phyloP scores from a whole-genome alignment of 2,113 vertebrate genomes.

The Muntiacus muntjak region DNA sequence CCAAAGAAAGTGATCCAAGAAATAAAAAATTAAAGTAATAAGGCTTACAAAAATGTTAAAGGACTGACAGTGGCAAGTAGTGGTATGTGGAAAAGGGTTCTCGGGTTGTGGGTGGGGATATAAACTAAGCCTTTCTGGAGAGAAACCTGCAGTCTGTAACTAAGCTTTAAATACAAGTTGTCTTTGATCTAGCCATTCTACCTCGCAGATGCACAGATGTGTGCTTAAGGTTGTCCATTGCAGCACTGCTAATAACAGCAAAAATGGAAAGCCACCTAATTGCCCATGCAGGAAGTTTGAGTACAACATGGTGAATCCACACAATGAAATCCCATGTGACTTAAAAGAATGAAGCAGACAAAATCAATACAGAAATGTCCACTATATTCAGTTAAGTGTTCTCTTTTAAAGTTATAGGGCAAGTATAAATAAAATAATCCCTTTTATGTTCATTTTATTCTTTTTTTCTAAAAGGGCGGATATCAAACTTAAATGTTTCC shows the following conservation, averaged over 20 bases:
- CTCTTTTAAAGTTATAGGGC: neutral
- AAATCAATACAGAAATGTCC: neutral
- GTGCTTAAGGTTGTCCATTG: neutral
- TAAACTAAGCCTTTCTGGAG: neutral
- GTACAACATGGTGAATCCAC: neutral
- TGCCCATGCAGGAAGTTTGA: neutral
- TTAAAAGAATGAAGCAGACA: neutral
- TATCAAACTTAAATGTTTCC: neutral
- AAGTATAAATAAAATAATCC: neutral
- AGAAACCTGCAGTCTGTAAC: neutral
- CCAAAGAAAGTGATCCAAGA: neutral
- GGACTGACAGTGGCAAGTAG: neutral
- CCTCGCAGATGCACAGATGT: neutral
- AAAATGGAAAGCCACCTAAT: neutral
- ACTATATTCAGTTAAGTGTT: neutral
- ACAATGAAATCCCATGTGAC: neutral
- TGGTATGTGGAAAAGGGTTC: neutral
- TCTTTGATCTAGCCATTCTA: neutral
- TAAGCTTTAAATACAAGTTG: neutral
- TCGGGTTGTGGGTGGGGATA: neutral
- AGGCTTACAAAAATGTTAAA: neutral
- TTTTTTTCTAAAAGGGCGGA: neutral
- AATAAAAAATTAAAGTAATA: neutral
- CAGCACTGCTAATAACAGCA: neutral
- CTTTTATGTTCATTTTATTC: neutral